These are phyloP conservation scores for Oceanites oceanicus DNA, from an alignment of 2,113 vertebrate genomes.

Conservation along the genomic window DNA sequence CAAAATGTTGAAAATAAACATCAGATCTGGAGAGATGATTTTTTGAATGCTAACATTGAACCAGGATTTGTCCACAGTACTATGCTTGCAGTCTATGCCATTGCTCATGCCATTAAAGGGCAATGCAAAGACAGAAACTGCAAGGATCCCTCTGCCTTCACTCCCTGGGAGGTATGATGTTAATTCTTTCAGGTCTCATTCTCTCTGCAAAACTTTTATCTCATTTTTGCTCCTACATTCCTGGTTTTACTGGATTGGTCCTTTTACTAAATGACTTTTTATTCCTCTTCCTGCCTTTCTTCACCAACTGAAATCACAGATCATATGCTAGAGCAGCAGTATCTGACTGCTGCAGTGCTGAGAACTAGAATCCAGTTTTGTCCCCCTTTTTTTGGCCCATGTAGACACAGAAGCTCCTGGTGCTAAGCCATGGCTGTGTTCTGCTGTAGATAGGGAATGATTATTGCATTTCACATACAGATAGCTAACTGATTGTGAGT, in stretches of 20 bases:
- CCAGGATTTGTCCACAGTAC: slow-evolving; percentile 74
- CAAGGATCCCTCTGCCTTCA: slow-evolving; percentile 67
- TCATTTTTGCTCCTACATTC: not conserved
- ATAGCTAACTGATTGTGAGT: not conserved
- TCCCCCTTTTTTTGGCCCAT: not conserved
- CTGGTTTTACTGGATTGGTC: not conserved
- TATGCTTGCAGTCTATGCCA: slow-evolving; percentile 80
- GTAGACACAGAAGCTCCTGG: not conserved
- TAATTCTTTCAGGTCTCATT: not conserved
- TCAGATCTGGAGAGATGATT: slow-evolving; percentile 63
- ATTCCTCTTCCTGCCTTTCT: not conserved
- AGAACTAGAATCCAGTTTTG: not conserved
- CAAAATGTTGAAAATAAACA: not conserved
- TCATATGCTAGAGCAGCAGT: not conserved
- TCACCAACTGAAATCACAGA: not conserved
- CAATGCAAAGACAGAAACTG: slow-evolving; percentile 77
- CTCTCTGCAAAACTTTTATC: not conserved
- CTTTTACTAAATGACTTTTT: not conserved
- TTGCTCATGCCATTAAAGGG: slow-evolving; percentile 77
- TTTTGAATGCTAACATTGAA: slow-evolving; percentile 68
- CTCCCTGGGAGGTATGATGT: slow-evolving; percentile 85
- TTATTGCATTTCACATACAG: not conserved
- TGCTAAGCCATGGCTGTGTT: not conserved
- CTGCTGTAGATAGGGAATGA: not conserved
- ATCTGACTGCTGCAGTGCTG: not conserved